A percentile compares a stretch with the other conserved stretches of the same genome.
phyloP scores from a whole-genome alignment of 2,113 vertebrate genomes.

The Pelodiscus sinensis region DNA sequence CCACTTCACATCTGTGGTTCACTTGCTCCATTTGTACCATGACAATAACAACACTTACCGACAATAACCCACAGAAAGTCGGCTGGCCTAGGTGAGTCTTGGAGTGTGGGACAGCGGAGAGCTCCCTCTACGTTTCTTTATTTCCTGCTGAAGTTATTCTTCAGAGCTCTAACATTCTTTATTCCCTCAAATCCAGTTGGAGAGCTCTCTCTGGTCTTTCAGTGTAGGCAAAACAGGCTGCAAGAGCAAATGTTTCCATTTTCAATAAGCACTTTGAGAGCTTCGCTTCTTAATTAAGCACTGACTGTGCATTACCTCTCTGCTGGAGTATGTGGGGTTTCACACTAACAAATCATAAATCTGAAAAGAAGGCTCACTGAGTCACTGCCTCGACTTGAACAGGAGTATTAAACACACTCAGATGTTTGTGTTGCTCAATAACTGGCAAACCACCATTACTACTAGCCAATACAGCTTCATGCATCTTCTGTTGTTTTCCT shows the following conservation, averaged over 20 bases:
- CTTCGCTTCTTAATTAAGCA: not conserved
- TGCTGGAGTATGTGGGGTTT: not conserved
- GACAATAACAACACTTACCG: not conserved
- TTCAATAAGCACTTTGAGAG: not conserved
- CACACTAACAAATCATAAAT: not conserved
- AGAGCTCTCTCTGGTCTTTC: not conserved
- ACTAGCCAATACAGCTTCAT: rapidly evolving
- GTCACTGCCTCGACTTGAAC: not conserved
- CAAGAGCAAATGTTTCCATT: not conserved
- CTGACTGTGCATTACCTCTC: not conserved
- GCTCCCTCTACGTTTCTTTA: not conserved
- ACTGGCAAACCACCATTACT: not conserved
- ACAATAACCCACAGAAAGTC: not conserved
- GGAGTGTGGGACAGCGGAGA: not conserved
- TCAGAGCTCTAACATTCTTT: not conserved
- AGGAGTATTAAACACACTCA: rapidly evolving
- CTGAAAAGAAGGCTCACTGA: not conserved
- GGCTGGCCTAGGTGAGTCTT: rapidly evolving
- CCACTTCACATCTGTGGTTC: not conserved
- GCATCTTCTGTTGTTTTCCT: not conserved
- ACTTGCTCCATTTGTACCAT: not conserved
- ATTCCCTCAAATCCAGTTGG: not conserved
- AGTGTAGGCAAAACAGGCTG: not conserved
- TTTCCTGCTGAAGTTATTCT: not conserved
- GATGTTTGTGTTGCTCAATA: not conserved